Percentiles rank a stretch among this genome's conserved stretches.
Evolutionary conservation across 2,113 vertebrate genomes (phyloP).

Genomic region (Colaptes auratus): DNA sequence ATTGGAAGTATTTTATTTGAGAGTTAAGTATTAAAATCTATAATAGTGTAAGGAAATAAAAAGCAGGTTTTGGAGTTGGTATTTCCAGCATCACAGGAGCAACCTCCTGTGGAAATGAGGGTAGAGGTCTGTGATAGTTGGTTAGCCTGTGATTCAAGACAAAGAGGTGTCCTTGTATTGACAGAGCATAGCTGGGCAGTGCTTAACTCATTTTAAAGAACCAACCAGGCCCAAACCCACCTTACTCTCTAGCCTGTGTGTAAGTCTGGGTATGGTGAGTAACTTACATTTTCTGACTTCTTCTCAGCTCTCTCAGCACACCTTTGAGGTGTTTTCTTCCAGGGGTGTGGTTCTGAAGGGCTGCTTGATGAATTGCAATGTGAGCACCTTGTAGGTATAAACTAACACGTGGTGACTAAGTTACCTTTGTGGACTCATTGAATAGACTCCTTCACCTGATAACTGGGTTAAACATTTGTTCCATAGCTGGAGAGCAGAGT

Average conservation of each 20-base stretch:
- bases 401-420: neutral
- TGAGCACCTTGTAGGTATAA: neutral
- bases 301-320: neutral
- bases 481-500: neutral
- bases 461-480: neutral
- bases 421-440: neutral
- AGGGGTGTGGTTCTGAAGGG: neutral
- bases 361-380: neutral
- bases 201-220: neutral
- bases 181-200: neutral
- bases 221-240: no score
- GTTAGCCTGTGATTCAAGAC: neutral
- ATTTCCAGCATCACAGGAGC: fast-evolving
- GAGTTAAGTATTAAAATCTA: neutral
- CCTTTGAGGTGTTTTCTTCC: neutral
- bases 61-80: neutral
- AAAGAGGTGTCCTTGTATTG: neutral
- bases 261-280: fast-evolving
- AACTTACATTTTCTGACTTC: no score
- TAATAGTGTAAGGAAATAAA: neutral
- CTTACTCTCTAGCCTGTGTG: fast-evolving
- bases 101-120: neutral
- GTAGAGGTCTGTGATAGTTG: fast-evolving
- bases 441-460: neutral
- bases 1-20: neutral